Evolutionary conservation across 2,797 vertebrate species (phyloP).

Genomic region (Aeoliscus strigatus): DNA sequence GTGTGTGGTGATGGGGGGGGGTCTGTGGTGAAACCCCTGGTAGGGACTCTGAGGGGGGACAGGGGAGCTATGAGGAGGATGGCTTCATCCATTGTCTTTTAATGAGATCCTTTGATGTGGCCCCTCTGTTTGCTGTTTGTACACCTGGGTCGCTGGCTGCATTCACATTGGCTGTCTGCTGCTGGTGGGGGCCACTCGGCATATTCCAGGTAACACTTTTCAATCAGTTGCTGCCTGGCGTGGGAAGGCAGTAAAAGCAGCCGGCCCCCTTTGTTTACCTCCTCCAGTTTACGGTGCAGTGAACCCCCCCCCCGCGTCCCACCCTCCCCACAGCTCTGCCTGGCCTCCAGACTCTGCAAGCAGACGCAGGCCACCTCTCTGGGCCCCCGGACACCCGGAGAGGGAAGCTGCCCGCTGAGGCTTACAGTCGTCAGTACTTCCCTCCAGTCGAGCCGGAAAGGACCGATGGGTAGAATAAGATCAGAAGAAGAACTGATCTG

Average conservation of each 20-base stretch:
- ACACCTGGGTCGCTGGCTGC: constrained; percentile 72
- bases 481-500: too few species aligned
- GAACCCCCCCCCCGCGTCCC: constrained; percentile 4
- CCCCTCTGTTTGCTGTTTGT: constrained; percentile 75
- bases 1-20: neutral
- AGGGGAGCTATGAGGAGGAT: constrained; percentile 16
- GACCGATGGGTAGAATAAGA: neutral
- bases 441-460: constrained; percentile 22
- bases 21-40: constrained; percentile 35
- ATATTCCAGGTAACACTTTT: constrained; percentile 58
- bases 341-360: constrained; percentile 37
- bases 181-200: constrained; percentile 11
- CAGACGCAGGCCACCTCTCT: constrained; percentile 30
- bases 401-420: neutral
- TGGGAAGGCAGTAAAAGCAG: constrained; percentile 77
- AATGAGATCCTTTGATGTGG: constrained; percentile 78
- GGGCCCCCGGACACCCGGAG: constrained; percentile 13
- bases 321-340: constrained; percentile 23
- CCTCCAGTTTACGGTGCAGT: constrained; percentile 59
- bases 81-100: constrained; percentile 74
- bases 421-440: constrained; percentile 4
- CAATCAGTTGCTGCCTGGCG: constrained; percentile 62
- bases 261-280: constrained; percentile 69
- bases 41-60: constrained; percentile 10
- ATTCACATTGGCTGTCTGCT: constrained; percentile 62